Conservation (phyloP, 2,797 vertebrate species). For the Protosalanx chinensis region DNA sequence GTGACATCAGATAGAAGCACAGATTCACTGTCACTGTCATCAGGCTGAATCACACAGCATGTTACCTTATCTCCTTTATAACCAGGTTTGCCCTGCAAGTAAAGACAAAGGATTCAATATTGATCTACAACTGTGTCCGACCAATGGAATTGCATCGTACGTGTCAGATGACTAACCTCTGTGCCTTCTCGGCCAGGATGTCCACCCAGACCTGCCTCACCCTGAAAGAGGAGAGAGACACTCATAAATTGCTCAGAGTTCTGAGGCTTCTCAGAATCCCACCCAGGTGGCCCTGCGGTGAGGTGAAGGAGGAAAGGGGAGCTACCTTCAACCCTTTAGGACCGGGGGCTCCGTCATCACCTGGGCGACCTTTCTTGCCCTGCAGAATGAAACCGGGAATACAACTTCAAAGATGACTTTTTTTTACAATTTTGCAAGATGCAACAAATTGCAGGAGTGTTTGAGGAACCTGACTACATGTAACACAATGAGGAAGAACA, state of each 20-base stretch:
- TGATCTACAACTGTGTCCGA: background rate
- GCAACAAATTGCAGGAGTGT: background rate
- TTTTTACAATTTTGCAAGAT: constrained; percentile 11
- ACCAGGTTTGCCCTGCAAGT: constrained; percentile 83
- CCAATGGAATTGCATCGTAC: background rate
- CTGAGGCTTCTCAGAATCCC: background rate
- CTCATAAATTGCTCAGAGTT: background rate
- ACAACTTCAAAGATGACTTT: constrained; percentile 1
- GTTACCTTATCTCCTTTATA: constrained; percentile 88
- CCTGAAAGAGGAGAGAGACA: constrained; percentile 60
- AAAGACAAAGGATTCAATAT: constrained; percentile 17
- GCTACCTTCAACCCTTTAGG: constrained; percentile 84
- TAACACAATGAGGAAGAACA: too few relatives aligned
- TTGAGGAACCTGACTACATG: background rate
- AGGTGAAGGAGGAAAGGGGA: constrained; percentile 12
- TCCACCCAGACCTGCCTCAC: constrained; percentile 83
- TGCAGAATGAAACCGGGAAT: constrained; percentile 62
- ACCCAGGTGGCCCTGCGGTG: background rate
- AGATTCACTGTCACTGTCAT: background rate
- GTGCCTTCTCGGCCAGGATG: constrained; percentile 79
- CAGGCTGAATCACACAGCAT: constrained; percentile 4
- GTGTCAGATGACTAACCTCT: constrained; percentile 70
- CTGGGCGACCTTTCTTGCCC: constrained; percentile 88
- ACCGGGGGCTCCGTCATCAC: constrained; percentile 81
- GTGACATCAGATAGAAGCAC: background rate